Evolutionary conservation across 1,140 invertebrate genomes (phyloP).

Genomic region (Pachyrhynchus sulphureomaculatus): DNA sequence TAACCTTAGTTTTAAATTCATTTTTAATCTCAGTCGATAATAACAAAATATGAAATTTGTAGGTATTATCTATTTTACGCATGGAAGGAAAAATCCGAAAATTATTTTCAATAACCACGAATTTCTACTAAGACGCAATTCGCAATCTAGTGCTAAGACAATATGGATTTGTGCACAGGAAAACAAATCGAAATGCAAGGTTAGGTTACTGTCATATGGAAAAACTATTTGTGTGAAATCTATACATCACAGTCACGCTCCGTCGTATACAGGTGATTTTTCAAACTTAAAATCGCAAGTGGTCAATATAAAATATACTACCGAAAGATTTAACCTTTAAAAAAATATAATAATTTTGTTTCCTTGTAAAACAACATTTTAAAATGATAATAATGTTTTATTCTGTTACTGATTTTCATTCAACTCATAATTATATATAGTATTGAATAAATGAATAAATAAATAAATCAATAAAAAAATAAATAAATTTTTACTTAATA

Average conservation of each 20-base stretch:
- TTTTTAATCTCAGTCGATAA: too few relatives aligned
- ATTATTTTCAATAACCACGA: conserved; percentile 13
- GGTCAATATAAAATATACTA: conserved; percentile 4
- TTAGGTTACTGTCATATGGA: conserved; percentile 5
- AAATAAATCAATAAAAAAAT: too few relatives aligned
- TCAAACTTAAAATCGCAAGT: not conserved
- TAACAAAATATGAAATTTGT: too few relatives aligned
- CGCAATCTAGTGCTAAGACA: not conserved
- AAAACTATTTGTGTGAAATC: conserved; percentile 9
- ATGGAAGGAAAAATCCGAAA: conserved; percentile 19
- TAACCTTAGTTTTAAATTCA: too few relatives aligned
- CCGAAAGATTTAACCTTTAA: not conserved
- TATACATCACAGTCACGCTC: not conserved
- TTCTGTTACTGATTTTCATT: too few relatives aligned
- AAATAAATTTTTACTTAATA: too few relatives aligned
- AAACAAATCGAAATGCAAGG: not conserved
- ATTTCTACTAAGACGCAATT: conserved; percentile 6
- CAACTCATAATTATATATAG: too few relatives aligned
- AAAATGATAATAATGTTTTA: too few relatives aligned
- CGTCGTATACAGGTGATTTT: not conserved
- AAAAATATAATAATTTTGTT: too few relatives aligned
- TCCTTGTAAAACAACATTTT: too few relatives aligned
- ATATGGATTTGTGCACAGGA: conserved; percentile 1
- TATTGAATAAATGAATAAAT: too few relatives aligned
- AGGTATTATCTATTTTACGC: conserved; percentile 13